phyloP scores from a whole-genome alignment of 2,797 vertebrate genomes.

The Oreortyx pictus region DNA sequence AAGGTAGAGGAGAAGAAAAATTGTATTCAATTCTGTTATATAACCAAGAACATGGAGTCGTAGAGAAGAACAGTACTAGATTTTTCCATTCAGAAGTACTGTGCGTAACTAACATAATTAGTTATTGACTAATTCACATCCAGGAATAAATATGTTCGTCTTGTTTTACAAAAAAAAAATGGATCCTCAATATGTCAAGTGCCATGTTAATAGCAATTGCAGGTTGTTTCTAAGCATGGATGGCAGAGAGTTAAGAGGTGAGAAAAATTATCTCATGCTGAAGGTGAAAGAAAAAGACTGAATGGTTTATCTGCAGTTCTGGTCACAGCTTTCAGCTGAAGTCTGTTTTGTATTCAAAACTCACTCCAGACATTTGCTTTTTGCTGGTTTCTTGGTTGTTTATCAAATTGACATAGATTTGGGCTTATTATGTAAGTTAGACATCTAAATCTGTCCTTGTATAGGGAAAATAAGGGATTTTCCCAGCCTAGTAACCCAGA shows the following conservation, averaged over 20 bases:
- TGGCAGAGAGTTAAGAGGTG: neutral
- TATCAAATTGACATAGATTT: conserved; percentile 10
- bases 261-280: neutral
- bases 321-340: neutral
- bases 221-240: neutral
- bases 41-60: neutral
- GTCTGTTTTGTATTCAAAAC: neutral
- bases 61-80: neutral
- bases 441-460: neutral
- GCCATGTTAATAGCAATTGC: neutral
- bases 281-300: neutral
- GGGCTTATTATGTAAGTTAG: neutral
- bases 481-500: neutral
- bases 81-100: neutral
- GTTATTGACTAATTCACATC: neutral
- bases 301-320: neutral
- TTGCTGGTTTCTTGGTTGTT: conserved; percentile 34
- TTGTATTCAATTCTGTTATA: neutral
- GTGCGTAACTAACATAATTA: neutral
- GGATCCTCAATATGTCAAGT: neutral
- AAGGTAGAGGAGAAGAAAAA: neutral
- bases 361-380: neutral
- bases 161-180: neutral
- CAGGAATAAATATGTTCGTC: neutral
- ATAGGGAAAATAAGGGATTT: neutral